Base-by-base conservation (phyloP, 1,140 invertebrate species). In the Melipona quadrifasciata region DNA sequence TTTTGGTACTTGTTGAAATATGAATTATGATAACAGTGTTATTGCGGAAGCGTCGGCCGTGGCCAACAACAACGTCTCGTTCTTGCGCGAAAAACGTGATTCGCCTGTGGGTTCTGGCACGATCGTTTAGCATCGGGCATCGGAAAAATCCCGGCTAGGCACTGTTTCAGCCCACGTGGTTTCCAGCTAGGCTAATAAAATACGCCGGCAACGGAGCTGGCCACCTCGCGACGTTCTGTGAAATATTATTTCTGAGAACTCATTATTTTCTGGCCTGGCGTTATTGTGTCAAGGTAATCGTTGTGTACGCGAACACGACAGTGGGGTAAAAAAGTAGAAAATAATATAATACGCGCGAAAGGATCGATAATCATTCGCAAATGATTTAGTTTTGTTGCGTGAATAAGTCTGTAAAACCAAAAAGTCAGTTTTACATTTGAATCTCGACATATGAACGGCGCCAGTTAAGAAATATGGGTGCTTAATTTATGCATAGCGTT, bases 1-100 rank as follows among this genome's bases (percentile, higher is more conserved):
- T 11, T 27, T 16, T 31, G 47, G 5, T 31, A 21, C 34, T 67
- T 24, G 34, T 68, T 70, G 11, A 68, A 65, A 61, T 81, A 85
- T 81, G 77, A 85, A 61, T 85, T 88, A 87, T 53, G 73, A 65
- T 72, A 80, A 34, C 57, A 75, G 39, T 31, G 47, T 82, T 31
- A 51, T 70, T 70, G 74, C 85, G 86, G 77, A 84, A 87, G 79
- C 78, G 68, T 79, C 57, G 70, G 27, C 78, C 85, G 85, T 75
- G 27, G 8, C 27, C 27, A 87, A 75, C 74, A 82, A 87, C 75
- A 82, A 86, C 8, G 39, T 47, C 78, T 76, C 57, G 75, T 76
- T 80, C 84, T 79, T 61, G 64, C 68, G 55, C n/a, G 64, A 34
- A 82, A 71, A 64, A 19, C 14, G 24, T 6, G n/a, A 58, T 31